These are phyloP conservation scores for Varanus komodoensis DNA, from an alignment of 2,113 vertebrate species.

Conservation along the genomic window DNA sequence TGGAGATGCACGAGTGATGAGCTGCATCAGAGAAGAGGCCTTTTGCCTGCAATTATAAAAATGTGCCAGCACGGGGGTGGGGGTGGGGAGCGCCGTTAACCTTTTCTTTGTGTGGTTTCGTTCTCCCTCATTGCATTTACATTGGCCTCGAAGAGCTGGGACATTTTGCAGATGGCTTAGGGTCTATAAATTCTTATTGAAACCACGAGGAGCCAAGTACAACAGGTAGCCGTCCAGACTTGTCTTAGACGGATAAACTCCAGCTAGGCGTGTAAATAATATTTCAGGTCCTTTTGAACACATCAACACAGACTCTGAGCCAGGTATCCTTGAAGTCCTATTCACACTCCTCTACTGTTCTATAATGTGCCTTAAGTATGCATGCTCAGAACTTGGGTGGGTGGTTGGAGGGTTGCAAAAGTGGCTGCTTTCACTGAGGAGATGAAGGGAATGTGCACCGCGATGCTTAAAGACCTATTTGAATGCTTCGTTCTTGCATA, in stretches of 20 bases:
- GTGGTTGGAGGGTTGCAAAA: constrained; percentile 23
- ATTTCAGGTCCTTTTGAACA: constrained; percentile 61
- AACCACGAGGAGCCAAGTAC: constrained; percentile 70
- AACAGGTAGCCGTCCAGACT: constrained; percentile 77
- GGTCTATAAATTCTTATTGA: constrained; percentile 73
- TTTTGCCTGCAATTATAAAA: constrained; percentile 48
- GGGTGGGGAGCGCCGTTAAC: constrained; percentile 48
- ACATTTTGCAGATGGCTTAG: constrained; percentile 72
- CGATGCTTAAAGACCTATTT: not conserved
- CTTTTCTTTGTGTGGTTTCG: constrained; percentile 58
- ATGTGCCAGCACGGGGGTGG: constrained; percentile 18
- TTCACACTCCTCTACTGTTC: constrained; percentile 59
- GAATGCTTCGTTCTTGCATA: not conserved
- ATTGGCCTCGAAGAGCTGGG: constrained; percentile 69
- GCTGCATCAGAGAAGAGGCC: constrained; percentile 25
- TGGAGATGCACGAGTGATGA: constrained; percentile 1
- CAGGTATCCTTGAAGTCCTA: constrained; percentile 30
- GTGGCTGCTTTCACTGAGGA: constrained; percentile 27
- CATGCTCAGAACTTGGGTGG: constrained; percentile 13
- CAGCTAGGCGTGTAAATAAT: constrained; percentile 73
- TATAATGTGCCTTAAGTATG: constrained; percentile 22
- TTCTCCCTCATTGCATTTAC: constrained; percentile 54
- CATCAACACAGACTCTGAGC: constrained; percentile 48
- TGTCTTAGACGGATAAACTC: constrained; percentile 72
- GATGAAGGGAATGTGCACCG: constrained; percentile 11